phyloP scores from a whole-genome alignment of 2,888 invertebrate genomes.

The Leptopilina drosophilae region DNA sequence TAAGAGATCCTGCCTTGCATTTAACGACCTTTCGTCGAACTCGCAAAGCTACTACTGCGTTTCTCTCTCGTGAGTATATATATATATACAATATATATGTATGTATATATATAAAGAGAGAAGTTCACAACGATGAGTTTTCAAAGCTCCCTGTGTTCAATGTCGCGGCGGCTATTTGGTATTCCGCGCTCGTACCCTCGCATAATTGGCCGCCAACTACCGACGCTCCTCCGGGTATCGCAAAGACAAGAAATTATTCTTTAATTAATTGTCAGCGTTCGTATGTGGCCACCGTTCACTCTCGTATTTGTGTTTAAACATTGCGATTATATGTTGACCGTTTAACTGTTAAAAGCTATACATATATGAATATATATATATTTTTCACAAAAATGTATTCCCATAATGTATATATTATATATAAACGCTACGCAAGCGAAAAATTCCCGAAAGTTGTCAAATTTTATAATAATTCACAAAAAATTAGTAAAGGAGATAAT shows the following conservation, averaged over 20 bases:
- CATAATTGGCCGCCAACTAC: slow-evolving; percentile 76
- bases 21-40: slow-evolving; percentile 57
- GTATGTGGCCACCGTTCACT: slow-evolving; percentile 57
- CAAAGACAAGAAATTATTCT: slow-evolving; percentile 77
- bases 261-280: slow-evolving; percentile 76
- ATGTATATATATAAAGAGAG: slow-evolving; percentile 38
- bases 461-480: too few species aligned
- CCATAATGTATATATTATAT: too few species aligned
- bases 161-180: slow-evolving; percentile 70
- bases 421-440: too few species aligned
- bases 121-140: slow-evolving; percentile 42
- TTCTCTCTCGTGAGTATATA: not conserved
- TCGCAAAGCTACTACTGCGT: slow-evolving; percentile 12
- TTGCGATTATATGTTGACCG: slow-evolving; percentile 23
- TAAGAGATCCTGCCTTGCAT: slow-evolving; percentile 45
- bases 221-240: slow-evolving; percentile 71
- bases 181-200: slow-evolving; percentile 73
- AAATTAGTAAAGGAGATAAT: too few species aligned
- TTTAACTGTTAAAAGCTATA: slow-evolving; percentile 9
- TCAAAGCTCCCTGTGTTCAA: slow-evolving; percentile 42
- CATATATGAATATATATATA: slow-evolving; percentile 10
- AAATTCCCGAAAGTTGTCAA: too few species aligned
- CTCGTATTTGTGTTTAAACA: slow-evolving; percentile 29
- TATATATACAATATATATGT: slow-evolving; percentile 34
- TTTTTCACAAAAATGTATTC: not conserved